These are phyloP conservation scores for Frankliniella intonsa DNA, from an alignment of 2,888 invertebrate species.

Conservation along the genomic window DNA sequence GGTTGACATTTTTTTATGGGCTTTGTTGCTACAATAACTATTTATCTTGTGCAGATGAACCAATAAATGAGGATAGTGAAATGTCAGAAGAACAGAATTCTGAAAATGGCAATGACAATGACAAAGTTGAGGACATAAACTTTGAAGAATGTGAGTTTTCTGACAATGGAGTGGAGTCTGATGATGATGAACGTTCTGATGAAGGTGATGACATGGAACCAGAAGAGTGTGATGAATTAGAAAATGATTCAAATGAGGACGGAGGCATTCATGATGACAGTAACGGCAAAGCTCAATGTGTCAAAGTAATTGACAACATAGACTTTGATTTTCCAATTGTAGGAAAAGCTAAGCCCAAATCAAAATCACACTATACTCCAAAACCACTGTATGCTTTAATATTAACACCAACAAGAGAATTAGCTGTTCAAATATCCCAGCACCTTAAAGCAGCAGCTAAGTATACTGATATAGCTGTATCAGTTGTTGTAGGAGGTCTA, in stretches of 20 bases:
- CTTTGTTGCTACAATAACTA: not conserved
- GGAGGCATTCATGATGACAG: slow-evolving; percentile 48
- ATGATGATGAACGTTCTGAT: slow-evolving; percentile 41
- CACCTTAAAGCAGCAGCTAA: slow-evolving; percentile 76
- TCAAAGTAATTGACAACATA: slow-evolving; percentile 55
- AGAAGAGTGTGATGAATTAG: slow-evolving; percentile 37
- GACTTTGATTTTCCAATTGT: slow-evolving; percentile 34
- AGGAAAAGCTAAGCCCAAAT: not conserved
- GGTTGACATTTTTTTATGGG: not conserved
- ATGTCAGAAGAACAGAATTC: not conserved
- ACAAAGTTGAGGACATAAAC: slow-evolving; percentile 19
- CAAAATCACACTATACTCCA: not conserved
- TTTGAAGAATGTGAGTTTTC: not conserved
- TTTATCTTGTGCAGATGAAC: not conserved
- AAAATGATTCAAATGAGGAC: slow-evolving; percentile 45
- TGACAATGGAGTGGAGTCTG: slow-evolving; percentile 31
- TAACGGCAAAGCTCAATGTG: slow-evolving; percentile 38
- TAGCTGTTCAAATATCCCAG: slow-evolving; percentile 89
- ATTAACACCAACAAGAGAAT: slow-evolving; percentile 91
- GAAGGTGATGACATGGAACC: slow-evolving; percentile 35
- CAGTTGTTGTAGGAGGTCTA: slow-evolving; percentile 90
- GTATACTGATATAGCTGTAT: slow-evolving; percentile 71
- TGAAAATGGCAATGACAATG: slow-evolving; percentile 39
- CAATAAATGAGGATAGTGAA: not conserved
- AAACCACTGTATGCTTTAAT: slow-evolving; percentile 69